Base-by-base conservation (phyloP, 1,140 invertebrate genomes). In the Drosophila kohkoa region DNA sequence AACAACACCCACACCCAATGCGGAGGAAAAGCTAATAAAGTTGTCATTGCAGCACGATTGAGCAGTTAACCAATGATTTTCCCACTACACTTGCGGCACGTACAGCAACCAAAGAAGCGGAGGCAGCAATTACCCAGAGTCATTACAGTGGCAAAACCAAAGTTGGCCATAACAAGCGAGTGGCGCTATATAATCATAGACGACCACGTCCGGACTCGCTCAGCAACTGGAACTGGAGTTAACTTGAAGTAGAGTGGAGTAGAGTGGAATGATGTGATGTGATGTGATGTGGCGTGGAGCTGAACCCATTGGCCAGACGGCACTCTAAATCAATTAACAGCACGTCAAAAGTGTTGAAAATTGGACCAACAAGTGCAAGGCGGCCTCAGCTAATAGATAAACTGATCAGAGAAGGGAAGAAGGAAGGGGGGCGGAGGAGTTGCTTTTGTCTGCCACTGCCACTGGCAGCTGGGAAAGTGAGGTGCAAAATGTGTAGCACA, bases 281-380 rank as follows among this genome's bases (percentile, higher is more conserved):
- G 35, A 38, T 38, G 15, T 3, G 45, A 8, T 16, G 45, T 15
- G 20, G 48, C 8, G 30, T n/a, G 28, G 8, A 30, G 51, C 51
- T 54, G 25, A 57, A 65, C 57, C 52, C 52, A 62, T 48, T 72
- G 77, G 72, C 32, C 73, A 58, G 65, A 60, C 71, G 15, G 86
- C 81, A 79, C 86, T 89, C 86, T 89, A 89, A 89, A 89, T 89
- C 85, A 89, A 89, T 89, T 89, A 89, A 81, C 86, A 89, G 86
- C 86, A 81, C 85, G 81, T 89, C 85, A 89, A 89, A 88, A 85
- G 86, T 85, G 86, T 89, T 90, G 86, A 90, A 90, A 89, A 89
- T 85, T 79, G 86, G 85, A 85, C 75, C 85, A 81, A 43, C 54
- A 75, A 75, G 67, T 59, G 67, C 68, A 71, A 75, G 70, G 69